Evolutionary conservation across 2,888 invertebrate genomes (phyloP).

Genomic region (Rotaria sp.): DNA sequence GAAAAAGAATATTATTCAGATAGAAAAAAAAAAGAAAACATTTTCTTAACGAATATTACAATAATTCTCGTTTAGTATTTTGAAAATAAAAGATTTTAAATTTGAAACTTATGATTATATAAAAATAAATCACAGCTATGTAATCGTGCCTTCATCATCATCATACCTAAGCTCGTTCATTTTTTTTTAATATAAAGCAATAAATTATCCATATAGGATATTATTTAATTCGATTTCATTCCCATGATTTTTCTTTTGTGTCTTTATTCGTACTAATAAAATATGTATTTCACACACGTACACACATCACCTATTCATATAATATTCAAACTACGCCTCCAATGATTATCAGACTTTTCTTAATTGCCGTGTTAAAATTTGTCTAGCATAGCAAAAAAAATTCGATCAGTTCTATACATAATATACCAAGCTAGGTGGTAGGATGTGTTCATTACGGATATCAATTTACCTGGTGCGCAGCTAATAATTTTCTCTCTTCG

Average conservation of each 20-base stretch:
- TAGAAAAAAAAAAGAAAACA: too few species aligned
- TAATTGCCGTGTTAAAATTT: conserved; percentile 10
- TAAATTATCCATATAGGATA: not conserved
- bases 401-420: not conserved
- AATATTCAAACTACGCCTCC: not conserved
- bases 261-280: too few species aligned
- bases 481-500: conserved; percentile 19
- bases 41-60: too few species aligned
- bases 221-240: not conserved
- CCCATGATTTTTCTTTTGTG: too few species aligned
- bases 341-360: conserved; percentile 7
- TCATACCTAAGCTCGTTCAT: too few species aligned
- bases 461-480: conserved; percentile 24
- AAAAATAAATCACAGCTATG: too few species aligned
- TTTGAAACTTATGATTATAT: too few species aligned
- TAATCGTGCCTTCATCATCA: too few species aligned
- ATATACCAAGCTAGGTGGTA: not conserved
- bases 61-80: too few species aligned
- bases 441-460: not conserved
- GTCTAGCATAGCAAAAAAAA: not conserved
- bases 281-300: not conserved
- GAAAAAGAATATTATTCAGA: too few species aligned
- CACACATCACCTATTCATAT: not conserved
- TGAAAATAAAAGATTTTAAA: too few species aligned
- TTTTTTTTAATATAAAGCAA: not conserved